Conservation (phyloP, 2,797 vertebrate species). For the Sebastes baramenuke region DNA sequence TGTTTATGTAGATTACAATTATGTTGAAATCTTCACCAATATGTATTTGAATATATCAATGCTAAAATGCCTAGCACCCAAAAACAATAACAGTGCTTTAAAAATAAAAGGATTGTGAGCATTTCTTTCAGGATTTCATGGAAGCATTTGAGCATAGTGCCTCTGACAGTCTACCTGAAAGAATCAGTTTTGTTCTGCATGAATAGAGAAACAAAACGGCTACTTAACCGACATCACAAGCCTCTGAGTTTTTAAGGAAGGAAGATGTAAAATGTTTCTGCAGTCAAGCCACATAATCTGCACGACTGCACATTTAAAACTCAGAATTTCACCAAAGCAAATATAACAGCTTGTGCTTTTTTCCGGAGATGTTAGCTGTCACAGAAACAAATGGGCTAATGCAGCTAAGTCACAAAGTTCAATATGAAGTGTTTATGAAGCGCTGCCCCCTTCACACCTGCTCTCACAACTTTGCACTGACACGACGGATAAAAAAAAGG, state of each 20-base stretch:
- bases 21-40: neutral
- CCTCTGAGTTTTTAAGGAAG: neutral
- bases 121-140: neutral
- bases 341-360: neutral
- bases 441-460: neutral
- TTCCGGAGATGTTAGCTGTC: neutral
- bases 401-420: neutral
- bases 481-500: neutral
- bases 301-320: neutral
- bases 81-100: neutral
- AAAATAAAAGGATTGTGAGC: neutral
- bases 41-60: neutral
- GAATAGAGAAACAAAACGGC: neutral
- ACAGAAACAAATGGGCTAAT: neutral
- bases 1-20: neutral
- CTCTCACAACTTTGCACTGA: neutral
- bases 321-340: neutral
- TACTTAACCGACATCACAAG: neutral
- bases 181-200: neutral
- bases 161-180: neutral
- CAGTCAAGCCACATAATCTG: neutral
- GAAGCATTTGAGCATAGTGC: neutral
- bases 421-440: neutral
- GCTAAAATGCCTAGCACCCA: neutral
- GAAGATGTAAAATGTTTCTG: neutral